Base-by-base conservation (phyloP, 1,140 invertebrate species). In the Marisa cornuarietis region DNA sequence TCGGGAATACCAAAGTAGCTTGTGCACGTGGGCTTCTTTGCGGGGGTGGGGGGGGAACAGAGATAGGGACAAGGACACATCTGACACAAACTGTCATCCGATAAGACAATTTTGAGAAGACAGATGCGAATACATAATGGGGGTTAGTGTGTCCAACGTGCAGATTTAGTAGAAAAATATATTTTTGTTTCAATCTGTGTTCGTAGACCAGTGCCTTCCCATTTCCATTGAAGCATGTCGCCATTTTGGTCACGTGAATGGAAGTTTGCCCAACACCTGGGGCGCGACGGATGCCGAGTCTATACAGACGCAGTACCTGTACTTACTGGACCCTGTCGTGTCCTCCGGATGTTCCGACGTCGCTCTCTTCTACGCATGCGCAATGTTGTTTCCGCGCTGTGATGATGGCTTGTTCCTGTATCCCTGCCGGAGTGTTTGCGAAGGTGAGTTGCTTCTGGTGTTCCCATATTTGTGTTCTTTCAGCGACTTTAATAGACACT, bases 311-410 rank as follows among this genome's bases (percentile, higher is more conserved):
- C 52, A 58, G 49, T 80, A 71, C 54, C 58, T 71, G 24, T 31
- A 58, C 0, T 76, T 71, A 31, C 65, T 54, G n/a, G 63, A 80
- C 20, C 51, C 51, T 1, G 63, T 61, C 20, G 74, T 71, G 24
- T 71, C 74, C 16, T 22, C 54, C 22, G 77, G 81, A 8, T 82
- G 81, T 52, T 49, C 69, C 10, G 20, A 62, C 49, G 22, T 61
- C 24, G 73, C 77, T 42, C 58, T 79, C 7, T 79, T 79, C 73
- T 82, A 82, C 68, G 14, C 71, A 42, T 82, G 81, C 66, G 52
- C 63, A 13, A 69, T 82, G 63, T 13, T 79, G 24, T 82, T 82
- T 61, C 81, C 81, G 26, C 49, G 31, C 54, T 82, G 81, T 65
- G 81, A 71, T 22, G 51, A 68, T 20, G 81, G 72, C 4, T 51